Percentiles rank a stretch among this genome's conserved stretches.
Evolutionary conservation across 2,888 invertebrate species (phyloP).

Genomic region (Biston betularia): DNA sequence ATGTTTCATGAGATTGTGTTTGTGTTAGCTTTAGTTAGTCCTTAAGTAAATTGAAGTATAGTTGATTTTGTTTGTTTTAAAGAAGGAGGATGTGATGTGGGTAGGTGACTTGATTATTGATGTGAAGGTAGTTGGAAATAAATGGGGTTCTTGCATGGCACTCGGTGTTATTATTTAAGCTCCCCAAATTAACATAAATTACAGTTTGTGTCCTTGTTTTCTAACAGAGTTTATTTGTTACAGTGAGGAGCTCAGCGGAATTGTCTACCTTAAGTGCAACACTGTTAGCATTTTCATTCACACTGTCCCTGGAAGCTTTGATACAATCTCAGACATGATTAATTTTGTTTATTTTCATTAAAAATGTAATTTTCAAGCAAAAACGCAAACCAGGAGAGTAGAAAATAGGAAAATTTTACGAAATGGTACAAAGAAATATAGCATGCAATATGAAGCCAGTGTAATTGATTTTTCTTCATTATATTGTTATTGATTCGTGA

Average conservation of each 20-base stretch:
- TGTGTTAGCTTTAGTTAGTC: too few species aligned
- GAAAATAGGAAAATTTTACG: background rate
- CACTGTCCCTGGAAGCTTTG: conserved; percentile 65
- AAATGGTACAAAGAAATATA: background rate
- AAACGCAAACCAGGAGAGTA: background rate
- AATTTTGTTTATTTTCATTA: conserved; percentile 59
- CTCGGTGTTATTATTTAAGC: too few species aligned
- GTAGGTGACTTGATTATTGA: too few species aligned
- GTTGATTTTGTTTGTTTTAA: too few species aligned
- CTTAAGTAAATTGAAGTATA: too few species aligned
- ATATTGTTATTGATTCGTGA: background rate
- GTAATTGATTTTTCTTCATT: too few species aligned
- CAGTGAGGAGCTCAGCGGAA: conserved; percentile 77
- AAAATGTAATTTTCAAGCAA: conserved; percentile 10
- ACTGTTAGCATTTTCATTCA: conserved; percentile 75
- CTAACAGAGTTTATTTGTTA: conserved; percentile 71
- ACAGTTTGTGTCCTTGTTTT: conserved; percentile 1
- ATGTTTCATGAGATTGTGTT: too few species aligned
- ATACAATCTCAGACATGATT: conserved; percentile 79
- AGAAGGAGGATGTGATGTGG: too few species aligned
- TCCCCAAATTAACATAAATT: too few species aligned
- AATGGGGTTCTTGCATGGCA: too few species aligned
- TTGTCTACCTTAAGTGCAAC: conserved; percentile 70
- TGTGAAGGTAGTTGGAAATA: too few species aligned
- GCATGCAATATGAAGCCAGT: background rate